Base-by-base conservation (phyloP, 2,113 vertebrate genomes). In the Sylvia atricapilla region DNA sequence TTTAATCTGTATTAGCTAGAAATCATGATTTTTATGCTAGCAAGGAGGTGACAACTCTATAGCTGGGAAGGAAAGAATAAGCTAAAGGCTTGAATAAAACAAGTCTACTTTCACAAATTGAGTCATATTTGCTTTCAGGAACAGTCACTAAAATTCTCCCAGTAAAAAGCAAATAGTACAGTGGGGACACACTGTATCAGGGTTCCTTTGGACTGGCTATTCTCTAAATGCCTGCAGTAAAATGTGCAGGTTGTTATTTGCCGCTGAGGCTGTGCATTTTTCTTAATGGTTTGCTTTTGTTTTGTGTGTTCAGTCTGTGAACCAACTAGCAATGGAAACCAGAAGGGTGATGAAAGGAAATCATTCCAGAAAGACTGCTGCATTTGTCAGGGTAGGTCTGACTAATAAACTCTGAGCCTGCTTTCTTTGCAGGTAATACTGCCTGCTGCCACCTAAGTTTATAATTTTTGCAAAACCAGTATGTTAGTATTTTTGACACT, bases 251-350 rank as follows among this genome's bases (percentile, higher is more conserved):
- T 55, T 67, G 50, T 47, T 86, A 23, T 17, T 91, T 95, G 39
- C 47, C 4, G 4, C 23, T 72, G 77, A 72, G 85, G 33, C 50
- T 80, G 27, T 55, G 33, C 8, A 11, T 60, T 88, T 93, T 85
- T 53, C 31, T 53, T 85, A 56, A 69, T 86, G 33, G 22, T 84
- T 86, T 93, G 53, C 37, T 77, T 90, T 81, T 91, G 52, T 2
- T 31, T 75, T 85, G 69, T n/a, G 5, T 73, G 31, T 88, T 47
- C 91, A 99, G 99, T 99, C 98, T 80, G 99, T 99, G 97, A 99
- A 99, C 96, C 98, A 98, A 8, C 96, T 99, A 77, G 98, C 99
- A 41, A 99, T 99, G 99, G 99, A 99, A 97, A 99, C 99, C 30
- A 98, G 98, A 56, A 98, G 98, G 92, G 98, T 99, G 82, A 99